Conservation (phyloP, 2,113 vertebrate species). For the Ranitomeya imitator region DNA sequence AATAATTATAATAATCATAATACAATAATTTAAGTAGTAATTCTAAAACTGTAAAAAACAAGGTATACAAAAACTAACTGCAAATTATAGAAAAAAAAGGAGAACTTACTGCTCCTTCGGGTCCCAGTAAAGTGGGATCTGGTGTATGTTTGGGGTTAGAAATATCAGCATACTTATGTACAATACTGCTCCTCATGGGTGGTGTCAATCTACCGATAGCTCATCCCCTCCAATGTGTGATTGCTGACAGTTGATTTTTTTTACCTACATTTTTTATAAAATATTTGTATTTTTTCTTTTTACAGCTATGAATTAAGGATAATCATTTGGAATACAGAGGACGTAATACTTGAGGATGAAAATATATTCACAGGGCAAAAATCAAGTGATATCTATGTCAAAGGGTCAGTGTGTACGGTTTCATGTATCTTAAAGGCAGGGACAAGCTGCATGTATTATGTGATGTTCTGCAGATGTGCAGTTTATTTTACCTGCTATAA, state of each 20-base stretch:
- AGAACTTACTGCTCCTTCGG: not conserved
- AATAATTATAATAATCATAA: too few species aligned
- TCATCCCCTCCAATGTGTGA: not conserved
- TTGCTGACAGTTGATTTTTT: not conserved
- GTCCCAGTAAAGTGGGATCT: not conserved
- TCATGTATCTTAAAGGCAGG: not conserved
- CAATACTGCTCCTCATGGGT: not conserved
- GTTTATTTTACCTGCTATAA: not conserved
- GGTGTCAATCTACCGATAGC: not conserved
- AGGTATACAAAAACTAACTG: not conserved
- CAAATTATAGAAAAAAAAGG: not conserved
- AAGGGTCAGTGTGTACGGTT: slow-evolving; percentile 67
- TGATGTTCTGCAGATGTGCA: too few species aligned
- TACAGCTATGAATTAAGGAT: slow-evolving; percentile 78
- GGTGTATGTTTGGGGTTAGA: not conserved
- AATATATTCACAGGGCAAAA: slow-evolving; percentile 80
- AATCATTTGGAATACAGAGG: slow-evolving; percentile 83
- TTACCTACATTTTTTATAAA: not conserved
- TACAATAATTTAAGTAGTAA: too few species aligned
- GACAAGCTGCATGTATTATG: not conserved
- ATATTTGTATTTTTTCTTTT: not conserved
- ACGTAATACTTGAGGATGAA: slow-evolving; percentile 78
- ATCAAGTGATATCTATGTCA: slow-evolving; percentile 82
- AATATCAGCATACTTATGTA: not conserved
- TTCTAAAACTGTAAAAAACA: too few species aligned